Percentiles rank a stretch among this genome's conserved stretches.
phyloP scores from a whole-genome alignment of 2,888 invertebrate genomes.

The Eulithis prunata region DNA sequence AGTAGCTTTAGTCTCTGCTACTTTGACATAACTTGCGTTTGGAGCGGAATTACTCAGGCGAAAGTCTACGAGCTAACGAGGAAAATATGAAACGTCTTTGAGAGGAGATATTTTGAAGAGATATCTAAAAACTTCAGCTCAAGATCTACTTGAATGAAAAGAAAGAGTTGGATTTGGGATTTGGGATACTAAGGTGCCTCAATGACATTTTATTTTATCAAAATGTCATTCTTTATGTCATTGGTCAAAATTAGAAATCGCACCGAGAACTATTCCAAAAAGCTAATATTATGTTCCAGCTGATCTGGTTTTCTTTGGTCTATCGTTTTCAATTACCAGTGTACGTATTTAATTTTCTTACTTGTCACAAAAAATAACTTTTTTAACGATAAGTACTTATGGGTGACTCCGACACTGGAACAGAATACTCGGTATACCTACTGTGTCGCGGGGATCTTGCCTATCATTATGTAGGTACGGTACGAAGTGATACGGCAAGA shows the following conservation, averaged over 20 bases:
- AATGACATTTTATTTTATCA: too few species aligned
- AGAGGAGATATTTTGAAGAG: constrained; percentile 21
- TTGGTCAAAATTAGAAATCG: too few species aligned
- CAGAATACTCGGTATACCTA: neutral
- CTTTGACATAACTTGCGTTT: constrained; percentile 50
- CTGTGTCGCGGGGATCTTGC: constrained; percentile 6
- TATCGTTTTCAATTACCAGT: too few species aligned
- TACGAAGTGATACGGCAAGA: constrained; percentile 52
- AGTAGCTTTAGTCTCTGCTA: constrained; percentile 53
- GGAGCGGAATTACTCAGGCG: constrained; percentile 56
- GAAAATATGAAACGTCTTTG: constrained; percentile 63
- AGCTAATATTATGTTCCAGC: too few species aligned
- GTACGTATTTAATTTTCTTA: too few species aligned
- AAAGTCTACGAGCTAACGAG: constrained; percentile 64
- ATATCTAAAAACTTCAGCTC: constrained; percentile 7
- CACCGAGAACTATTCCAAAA: too few species aligned
- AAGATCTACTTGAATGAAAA: constrained; percentile 3
- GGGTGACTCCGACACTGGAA: neutral
- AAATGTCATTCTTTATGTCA: too few species aligned
- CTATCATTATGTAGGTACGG: constrained; percentile 28
- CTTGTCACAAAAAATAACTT: too few species aligned
- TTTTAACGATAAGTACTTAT: too few species aligned
- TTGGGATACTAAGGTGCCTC: too few species aligned
- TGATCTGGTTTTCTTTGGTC: too few species aligned
- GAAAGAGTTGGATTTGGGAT: too few species aligned